Evolutionary conservation across 64 coral and sea anemone genomes (phyloP), one percentile per base, ranked within the genome.

Genomic region (Orbicella faveolata): DNA sequence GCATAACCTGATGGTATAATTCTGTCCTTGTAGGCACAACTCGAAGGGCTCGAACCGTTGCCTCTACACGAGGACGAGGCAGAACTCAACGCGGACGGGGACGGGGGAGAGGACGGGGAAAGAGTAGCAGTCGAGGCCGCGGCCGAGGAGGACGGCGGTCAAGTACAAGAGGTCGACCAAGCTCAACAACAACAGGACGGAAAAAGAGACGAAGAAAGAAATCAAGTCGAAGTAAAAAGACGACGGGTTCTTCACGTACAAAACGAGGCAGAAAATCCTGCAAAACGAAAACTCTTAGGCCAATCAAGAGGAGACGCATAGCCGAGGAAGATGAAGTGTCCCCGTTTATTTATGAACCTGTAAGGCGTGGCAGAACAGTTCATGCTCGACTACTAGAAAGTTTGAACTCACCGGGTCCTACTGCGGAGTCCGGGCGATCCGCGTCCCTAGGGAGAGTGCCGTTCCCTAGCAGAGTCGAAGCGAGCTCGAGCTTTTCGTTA

Each of bases 401-500:
- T 74, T 81, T 94, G 36, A 94, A 75, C 25, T 74, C 88, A 8
- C 53, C 88, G 37, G 89, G 76, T 83, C 79, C 81, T 25, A 80
- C 88, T 2, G 37, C 44, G 75, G 93, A 94, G 62, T 52, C 57
- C 8, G 79, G 79, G 20, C 93, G 93, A 34, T 90, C 83, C 1
- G 15, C 75, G 12, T 88, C 87, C 25, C 79, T 84, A 10, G 92
- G 87, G 34, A 94, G 89, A 23, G 70, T 64, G 9, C 88, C 93
- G 4, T 94, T 94, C 91, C 83, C 93, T 15, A 94, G 83, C 61
- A 91, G 89, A 74, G 61, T 91, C 23, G 93, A 94, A 75, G 89
- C 93, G 0, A 87, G 88, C 8, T 84, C 59, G 9, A 90, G 88
- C 21, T 94, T 94, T 91, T 68, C 93, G 20, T 63, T 94, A 63